Base-by-base conservation (phyloP, 2,888 invertebrate species). In the Neelides folsomi region DNA sequence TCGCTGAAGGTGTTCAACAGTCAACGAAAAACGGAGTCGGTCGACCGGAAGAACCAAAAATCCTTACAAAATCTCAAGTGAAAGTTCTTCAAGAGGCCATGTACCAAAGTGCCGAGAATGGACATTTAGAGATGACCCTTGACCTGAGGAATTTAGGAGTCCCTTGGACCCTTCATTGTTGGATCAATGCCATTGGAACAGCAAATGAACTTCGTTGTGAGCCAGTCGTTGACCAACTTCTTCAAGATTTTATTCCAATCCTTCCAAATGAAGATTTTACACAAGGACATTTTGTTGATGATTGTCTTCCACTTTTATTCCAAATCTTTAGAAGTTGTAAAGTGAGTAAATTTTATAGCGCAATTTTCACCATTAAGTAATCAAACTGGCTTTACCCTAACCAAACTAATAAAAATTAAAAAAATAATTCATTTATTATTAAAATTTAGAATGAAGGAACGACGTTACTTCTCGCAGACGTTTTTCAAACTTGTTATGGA, bases 101-200 rank as follows among this genome's bases (percentile, higher is more conserved):
- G 86, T 93, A 92, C 68, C 89, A 89, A 68, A 87, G 88, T 56
- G 86, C 89, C 0, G 92, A 92, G 71, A 88, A 86, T 68, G 87
- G 88, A 66, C 85, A 89, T 70, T 74, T 90, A 81, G 90, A 92
- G 67, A 85, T 92, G 60, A 89, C 90, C 0, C 76, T 90, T 66
- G 90, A 92, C 68, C 75, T 93, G 35, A 78, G 89, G 53, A 82
- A 85, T 38, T 72, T 89, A 47, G 87, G 89, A 27, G 83, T 92
- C 10, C 83, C 86, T 2, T 93, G 92, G 92, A 89, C 88, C 0
- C 71, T 90, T 19, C 88, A 92, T 69, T 88, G 88, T 63, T 93
- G 92, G 92, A 87, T 87, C 76, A 80, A 86, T 67, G 87, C 88
- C 0, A 71, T 92, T 35, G 83, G 85, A 0, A 86, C 86, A 0